Evolutionary conservation across 2,113 vertebrate genomes (phyloP).

Genomic region (Hippopotamus amphibius): DNA sequence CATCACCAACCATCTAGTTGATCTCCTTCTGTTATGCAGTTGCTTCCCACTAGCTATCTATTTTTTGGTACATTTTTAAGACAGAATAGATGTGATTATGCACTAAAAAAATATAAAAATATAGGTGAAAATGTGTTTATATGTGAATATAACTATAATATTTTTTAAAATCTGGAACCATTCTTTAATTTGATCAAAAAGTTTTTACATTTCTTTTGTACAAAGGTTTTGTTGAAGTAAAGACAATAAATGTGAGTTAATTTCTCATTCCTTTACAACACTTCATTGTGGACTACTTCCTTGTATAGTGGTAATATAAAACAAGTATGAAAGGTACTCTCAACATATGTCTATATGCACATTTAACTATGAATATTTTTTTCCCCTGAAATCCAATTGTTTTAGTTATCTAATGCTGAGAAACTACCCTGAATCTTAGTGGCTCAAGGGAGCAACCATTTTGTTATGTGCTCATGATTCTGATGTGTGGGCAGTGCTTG

Average conservation of each 20-base stretch:
- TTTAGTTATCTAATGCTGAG: conserved; percentile 48
- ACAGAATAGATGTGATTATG: conserved; percentile 54
- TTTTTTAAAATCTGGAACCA: neutral
- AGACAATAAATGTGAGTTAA: conserved; percentile 46
- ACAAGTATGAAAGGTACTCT: neutral
- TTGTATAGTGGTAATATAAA: neutral
- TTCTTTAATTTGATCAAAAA: conserved; percentile 59
- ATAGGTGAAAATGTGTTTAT: conserved; percentile 50
- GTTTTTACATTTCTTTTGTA: conserved; percentile 36
- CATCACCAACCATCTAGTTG: too few relatives aligned
- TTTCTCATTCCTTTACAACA: conserved; percentile 31
- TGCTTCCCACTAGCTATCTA: too few relatives aligned
- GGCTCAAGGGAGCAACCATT: neutral
- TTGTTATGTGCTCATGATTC: conserved; percentile 40
- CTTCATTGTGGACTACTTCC: conserved; percentile 3
- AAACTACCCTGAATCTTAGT: conserved; percentile 55
- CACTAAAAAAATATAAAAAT: conserved; percentile 58
- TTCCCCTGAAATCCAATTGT: conserved; percentile 37
- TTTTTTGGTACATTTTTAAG: conserved; percentile 43
- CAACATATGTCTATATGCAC: neutral
- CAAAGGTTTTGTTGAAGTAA: neutral
- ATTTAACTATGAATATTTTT: conserved; percentile 34
- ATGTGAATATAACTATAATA: conserved; percentile 24
- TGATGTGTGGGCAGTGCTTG: neutral
- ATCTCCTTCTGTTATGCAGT: too few relatives aligned